These are phyloP conservation scores for Lomographa bimaculata DNA, from an alignment of 2,888 invertebrate species.

Conservation along the genomic window DNA sequence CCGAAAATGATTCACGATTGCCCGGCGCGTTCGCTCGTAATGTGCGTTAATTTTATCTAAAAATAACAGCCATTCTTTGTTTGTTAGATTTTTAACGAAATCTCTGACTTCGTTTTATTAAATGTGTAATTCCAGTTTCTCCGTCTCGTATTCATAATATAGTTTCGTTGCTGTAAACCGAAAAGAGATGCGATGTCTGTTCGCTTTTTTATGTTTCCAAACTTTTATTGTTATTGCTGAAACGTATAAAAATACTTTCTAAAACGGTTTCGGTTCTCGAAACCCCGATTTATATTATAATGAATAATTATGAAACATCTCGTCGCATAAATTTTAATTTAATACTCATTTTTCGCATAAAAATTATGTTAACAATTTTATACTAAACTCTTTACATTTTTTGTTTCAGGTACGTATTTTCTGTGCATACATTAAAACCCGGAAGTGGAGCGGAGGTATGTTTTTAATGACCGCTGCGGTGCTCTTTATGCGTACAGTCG, in stretches of 20 bases:
- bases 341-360: constrained; percentile 26
- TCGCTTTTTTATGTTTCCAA: constrained; percentile 14
- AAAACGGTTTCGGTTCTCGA: constrained; percentile 8
- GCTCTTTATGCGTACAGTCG: constrained; percentile 33
- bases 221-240: constrained; percentile 20
- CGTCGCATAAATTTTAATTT: constrained; percentile 24
- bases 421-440: constrained; percentile 33
- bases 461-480: constrained; percentile 35
- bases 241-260: constrained; percentile 20
- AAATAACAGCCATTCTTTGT: constrained; percentile 79
- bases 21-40: constrained; percentile 71
- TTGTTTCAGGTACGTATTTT: constrained; percentile 38
- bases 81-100: constrained; percentile 74
- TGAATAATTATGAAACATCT: constrained; percentile 2
- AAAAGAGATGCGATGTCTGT: constrained; percentile 20
- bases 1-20: constrained; percentile 69
- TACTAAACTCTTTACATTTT: constrained; percentile 29
- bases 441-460: constrained; percentile 41
- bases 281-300: constrained; percentile 1
- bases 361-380: constrained; percentile 31
- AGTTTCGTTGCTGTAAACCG: constrained; percentile 43
- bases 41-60: constrained; percentile 81
- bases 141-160: constrained; percentile 19
- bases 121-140: constrained; percentile 39
- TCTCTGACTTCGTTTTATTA: constrained; percentile 44